Base-by-base conservation (phyloP, 1,140 invertebrate species). In the Drosophila ohnishii region DNA sequence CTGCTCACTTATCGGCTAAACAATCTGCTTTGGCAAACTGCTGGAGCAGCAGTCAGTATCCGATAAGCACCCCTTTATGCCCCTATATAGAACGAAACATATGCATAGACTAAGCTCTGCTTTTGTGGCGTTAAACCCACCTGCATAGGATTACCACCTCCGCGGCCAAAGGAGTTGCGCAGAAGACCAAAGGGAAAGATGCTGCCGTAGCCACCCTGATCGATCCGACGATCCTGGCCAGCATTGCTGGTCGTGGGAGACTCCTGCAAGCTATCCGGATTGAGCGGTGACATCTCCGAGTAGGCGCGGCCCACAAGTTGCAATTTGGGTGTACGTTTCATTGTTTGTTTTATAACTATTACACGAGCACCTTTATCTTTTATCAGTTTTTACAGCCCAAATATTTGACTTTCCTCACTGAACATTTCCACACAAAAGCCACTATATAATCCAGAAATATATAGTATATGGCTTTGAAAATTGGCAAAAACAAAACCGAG, bases 281-380 rank as follows among this genome's bases (percentile, higher is more conserved):
- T 91, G 14, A 91, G 44, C 2, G 90, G 90, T 22, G 90, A 91
- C 87, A 91, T 86, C 70, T 91, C 90, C 70, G 90, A 91, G 55
- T 84, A 91, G 58, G 90, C 84, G 22, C 87, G 87, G 28, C 90
- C 90, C 69, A 91, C 70, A 42, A 88, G 65, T 19, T 71, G 55
- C 22, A 91, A 60, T 55, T 88, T 89, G 19, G 90, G 90, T 13
- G 74, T 82, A 10, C 88, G 88, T 22, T 66, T 50, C 88, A 90
- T 90, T 10, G 25, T 47, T 7, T 28, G 5, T 51, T 40, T 60
- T 28, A 25, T 19, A 37, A 19, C 66, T 2, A 45, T 40, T 70
- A 48, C 44, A 48, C 44, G 25, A 70, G 14, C 50, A 40, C 50
- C 34, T 71, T 71, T 66, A 67, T 67, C 32, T 62, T 66, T 66